Percentiles rank a stretch among this genome's conserved stretches.
These are phyloP conservation scores for Melozone crissalis DNA, from an alignment of 2,113 vertebrate genomes.

Conservation along the genomic window DNA sequence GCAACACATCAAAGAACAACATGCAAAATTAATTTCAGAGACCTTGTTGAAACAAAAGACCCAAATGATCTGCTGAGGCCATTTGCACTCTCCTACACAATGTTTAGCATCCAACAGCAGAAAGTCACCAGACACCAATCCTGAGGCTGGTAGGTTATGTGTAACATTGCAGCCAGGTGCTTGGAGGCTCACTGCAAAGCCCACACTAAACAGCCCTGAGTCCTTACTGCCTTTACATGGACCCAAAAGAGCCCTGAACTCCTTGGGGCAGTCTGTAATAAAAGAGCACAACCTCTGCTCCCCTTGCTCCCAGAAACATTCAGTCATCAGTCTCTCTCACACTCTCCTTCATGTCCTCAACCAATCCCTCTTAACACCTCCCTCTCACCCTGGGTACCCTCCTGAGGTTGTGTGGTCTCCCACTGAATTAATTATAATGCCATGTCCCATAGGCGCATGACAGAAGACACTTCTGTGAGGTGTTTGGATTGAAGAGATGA, in stretches of 20 bases:
- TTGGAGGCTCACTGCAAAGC: neutral
- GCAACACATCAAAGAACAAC: conserved; percentile 32
- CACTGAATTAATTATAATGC: neutral
- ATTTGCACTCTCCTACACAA: neutral
- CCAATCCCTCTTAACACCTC: neutral
- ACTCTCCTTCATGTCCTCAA: neutral
- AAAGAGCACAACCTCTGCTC: neutral
- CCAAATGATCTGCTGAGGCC: neutral
- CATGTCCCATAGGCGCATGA: neutral
- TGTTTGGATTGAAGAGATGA: neutral
- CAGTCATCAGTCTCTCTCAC: neutral
- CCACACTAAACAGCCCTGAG: neutral
- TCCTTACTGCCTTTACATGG: neutral
- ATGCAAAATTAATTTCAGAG: neutral
- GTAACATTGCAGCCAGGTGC: neutral
- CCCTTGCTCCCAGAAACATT: accelerated
- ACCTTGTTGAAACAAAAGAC: neutral
- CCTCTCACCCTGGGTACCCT: neutral
- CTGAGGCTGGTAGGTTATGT: neutral
- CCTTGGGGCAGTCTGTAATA: neutral
- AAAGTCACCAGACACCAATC: neutral
- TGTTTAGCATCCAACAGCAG: neutral
- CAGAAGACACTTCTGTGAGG: neutral
- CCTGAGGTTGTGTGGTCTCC: neutral
- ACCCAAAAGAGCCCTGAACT: neutral